Conservation (phyloP, 2,113 vertebrate species). For the Polyodon spathula region DNA sequence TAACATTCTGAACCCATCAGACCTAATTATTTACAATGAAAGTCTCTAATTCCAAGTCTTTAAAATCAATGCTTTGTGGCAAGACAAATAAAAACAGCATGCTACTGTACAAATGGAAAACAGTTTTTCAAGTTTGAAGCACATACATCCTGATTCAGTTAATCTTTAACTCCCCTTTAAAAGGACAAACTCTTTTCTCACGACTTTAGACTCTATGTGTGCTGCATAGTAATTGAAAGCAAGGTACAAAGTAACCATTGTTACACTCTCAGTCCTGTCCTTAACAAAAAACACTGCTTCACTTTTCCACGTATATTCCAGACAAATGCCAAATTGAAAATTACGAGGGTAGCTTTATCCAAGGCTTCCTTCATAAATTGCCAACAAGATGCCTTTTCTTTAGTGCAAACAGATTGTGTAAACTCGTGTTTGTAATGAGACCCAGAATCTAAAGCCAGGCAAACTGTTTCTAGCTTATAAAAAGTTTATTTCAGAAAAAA, state of each 20-base stretch:
- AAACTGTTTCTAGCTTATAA: too few species aligned
- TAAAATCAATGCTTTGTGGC: slow-evolving; percentile 17
- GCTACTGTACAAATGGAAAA: background rate
- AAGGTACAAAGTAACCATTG: slow-evolving; percentile 18
- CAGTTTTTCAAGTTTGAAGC: background rate
- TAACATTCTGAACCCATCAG: background rate
- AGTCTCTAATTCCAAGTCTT: background rate
- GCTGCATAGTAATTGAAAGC: slow-evolving; percentile 27
- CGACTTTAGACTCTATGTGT: slow-evolving; percentile 5
- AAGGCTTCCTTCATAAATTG: slow-evolving; percentile 6
- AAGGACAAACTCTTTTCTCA: background rate
- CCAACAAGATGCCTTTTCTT: slow-evolving; percentile 5
- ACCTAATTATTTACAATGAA: background rate
- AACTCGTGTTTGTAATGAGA: background rate
- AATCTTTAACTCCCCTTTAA: slow-evolving; percentile 11
- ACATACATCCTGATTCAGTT: slow-evolving; percentile 10
- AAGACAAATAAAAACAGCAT: slow-evolving; percentile 23
- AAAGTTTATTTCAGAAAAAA: too few species aligned
- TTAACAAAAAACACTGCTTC: slow-evolving; percentile 5
- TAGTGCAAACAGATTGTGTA: slow-evolving; percentile 4
- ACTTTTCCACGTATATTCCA: slow-evolving; percentile 14
- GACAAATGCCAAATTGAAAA: slow-evolving; percentile 17
- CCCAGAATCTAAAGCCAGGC: too few species aligned
- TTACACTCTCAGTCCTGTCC: slow-evolving; percentile 14
- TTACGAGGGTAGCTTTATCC: slow-evolving; percentile 4